A percentile compares a stretch with the other conserved stretches of the same genome.
Evolutionary conservation across 2,113 vertebrate species (phyloP).

Genomic region (Chauna torquata): DNA sequence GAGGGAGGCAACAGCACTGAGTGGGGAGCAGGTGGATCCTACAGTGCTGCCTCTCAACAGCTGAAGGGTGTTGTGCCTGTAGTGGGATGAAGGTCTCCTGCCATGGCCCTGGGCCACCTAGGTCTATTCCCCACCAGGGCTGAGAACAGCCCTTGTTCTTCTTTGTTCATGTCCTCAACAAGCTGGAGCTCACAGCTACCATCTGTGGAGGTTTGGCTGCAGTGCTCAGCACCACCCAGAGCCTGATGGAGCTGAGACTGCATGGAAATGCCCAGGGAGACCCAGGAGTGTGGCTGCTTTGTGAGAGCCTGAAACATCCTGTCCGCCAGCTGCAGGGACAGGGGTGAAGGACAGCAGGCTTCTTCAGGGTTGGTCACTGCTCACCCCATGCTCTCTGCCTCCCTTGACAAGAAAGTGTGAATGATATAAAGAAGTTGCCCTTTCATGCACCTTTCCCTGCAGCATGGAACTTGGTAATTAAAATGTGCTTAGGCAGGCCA

Average conservation of each 20-base stretch:
- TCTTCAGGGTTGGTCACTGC: not conserved
- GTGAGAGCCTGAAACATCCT: slow-evolving; percentile 9
- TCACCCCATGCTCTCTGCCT: too few species aligned
- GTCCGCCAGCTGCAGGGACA: slow-evolving; percentile 10
- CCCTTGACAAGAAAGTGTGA: not conserved
- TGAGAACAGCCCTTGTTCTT: not conserved
- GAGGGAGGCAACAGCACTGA: not conserved
- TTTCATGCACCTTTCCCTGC: not conserved
- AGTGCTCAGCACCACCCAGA: not conserved
- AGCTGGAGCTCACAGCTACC: slow-evolving; percentile 16
- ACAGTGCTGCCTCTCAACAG: not conserved
- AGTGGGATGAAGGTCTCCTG: not conserved
- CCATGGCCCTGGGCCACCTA: not conserved
- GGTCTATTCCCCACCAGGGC: not conserved
- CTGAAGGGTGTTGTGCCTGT: too few species aligned
- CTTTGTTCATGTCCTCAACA: not conserved
- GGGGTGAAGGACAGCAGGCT: slow-evolving; percentile 11
- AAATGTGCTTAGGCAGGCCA: not conserved
- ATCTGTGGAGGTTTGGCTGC: slow-evolving; percentile 31
- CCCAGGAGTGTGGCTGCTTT: not conserved
- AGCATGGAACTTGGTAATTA: not conserved
- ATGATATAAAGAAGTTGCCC: not conserved
- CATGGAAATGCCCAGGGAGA: slow-evolving; percentile 9
- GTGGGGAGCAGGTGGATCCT: not conserved
- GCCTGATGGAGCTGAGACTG: slow-evolving; percentile 43